A percentile compares a stretch with the other conserved stretches of the same genome.
These are phyloP conservation scores for Brachyrhaphis roseni DNA, from an alignment of 2,797 vertebrate species.

Conservation along the genomic window DNA sequence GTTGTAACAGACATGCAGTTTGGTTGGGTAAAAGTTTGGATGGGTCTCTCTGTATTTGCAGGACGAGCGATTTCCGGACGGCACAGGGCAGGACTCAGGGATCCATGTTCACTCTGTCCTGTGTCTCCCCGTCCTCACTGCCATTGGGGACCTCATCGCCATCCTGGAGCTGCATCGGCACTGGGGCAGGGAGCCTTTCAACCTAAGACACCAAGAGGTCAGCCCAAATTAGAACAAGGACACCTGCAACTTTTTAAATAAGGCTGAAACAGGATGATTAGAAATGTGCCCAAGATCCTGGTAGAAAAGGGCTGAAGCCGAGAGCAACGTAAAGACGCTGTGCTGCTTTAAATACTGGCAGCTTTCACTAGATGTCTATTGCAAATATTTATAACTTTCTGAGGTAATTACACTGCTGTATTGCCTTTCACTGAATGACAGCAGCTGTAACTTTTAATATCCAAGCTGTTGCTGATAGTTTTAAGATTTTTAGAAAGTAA, in stretches of 20 bases:
- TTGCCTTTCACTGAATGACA: background rate
- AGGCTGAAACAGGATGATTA: background rate
- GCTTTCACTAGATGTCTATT: background rate
- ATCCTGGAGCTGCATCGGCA: conserved; percentile 95
- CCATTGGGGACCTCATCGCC: conserved; percentile 94
- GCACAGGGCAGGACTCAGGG: conserved; percentile 95
- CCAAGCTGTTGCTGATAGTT: background rate
- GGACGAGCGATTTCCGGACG: conserved; percentile 96
- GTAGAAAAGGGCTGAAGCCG: background rate
- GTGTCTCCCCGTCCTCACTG: conserved; percentile 96
- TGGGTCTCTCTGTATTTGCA: conserved; percentile 60
- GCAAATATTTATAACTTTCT: background rate
- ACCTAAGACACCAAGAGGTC: conserved; percentile 95
- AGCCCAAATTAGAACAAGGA: conserved; percentile 50
- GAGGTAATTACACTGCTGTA: background rate
- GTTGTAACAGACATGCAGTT: background rate
- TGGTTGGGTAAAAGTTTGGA: conserved; percentile 2
- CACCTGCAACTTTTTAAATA: conserved; percentile 5
- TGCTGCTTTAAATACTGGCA: background rate
- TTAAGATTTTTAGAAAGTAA: background rate
- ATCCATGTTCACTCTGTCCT: conserved; percentile 95
- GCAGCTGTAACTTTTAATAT: background rate
- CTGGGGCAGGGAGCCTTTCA: conserved; percentile 94
- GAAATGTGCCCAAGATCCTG: background rate
- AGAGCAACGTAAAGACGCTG: background rate